Conservation (phyloP, 2,797 vertebrate species). For the Coluber constrictor region DNA sequence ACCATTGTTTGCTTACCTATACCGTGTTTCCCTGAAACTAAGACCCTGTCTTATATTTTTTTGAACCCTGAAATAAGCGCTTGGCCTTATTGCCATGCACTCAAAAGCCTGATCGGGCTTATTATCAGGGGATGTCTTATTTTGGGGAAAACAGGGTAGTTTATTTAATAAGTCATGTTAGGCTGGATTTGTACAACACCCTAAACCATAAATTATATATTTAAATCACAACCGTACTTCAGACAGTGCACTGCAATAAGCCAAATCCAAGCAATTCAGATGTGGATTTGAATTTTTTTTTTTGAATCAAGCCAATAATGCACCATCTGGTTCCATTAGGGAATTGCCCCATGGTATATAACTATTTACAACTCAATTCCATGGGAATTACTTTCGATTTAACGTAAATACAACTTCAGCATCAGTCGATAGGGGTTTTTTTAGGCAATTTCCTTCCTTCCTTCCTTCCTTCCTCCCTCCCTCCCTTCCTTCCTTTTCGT, state of each 20-base stretch:
- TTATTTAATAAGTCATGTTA: background rate
- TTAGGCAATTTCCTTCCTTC: background rate
- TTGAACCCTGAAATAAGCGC: too few relatives aligned
- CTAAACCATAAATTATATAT: background rate
- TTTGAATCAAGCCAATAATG: background rate
- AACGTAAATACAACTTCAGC: background rate
- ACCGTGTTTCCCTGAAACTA: too few relatives aligned
- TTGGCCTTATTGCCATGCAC: too few relatives aligned
- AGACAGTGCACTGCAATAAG: background rate
- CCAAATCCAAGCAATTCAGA: background rate
- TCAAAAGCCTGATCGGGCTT: too few relatives aligned
- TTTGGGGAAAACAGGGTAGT: background rate
- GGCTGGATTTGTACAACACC: background rate
- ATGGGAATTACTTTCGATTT: background rate
- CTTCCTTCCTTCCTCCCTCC: background rate
- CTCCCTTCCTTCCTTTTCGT: slow-evolving; percentile 12
- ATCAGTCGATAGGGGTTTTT: background rate
- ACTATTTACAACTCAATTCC: background rate
- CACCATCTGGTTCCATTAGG: background rate
- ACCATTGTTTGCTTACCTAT: background rate
- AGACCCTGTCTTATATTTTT: too few relatives aligned
- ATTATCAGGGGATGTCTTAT: too few relatives aligned
- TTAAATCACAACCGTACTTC: background rate
- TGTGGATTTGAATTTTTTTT: background rate
- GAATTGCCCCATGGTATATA: background rate